These are phyloP conservation scores for Phymastichus coffea DNA, from an alignment of 1,140 invertebrate genomes.

Conservation along the genomic window DNA sequence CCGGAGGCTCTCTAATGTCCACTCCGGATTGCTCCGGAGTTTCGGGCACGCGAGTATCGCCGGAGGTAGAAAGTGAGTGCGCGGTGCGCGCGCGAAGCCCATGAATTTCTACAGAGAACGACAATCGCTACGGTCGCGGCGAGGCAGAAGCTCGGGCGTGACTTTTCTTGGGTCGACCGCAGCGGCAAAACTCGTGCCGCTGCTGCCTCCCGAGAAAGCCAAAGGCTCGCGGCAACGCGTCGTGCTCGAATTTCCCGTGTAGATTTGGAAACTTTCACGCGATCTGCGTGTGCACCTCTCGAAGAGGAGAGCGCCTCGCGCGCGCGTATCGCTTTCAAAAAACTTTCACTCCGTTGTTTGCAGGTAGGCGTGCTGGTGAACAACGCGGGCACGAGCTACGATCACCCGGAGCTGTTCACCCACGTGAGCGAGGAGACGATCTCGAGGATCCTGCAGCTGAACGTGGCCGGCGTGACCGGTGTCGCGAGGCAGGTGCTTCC, in stretches of 20 bases:
- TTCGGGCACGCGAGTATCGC: no score
- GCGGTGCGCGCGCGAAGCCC: no score
- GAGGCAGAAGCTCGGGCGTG: not conserved
- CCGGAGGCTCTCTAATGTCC: no score
- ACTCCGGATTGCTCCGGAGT: no score
- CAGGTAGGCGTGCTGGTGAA: slow-evolving; percentile 88
- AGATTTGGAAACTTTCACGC: no score
- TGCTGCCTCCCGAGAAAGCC: not conserved
- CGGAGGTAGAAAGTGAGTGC: no score
- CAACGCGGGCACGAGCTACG: slow-evolving; percentile 92
- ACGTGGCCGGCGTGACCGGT: slow-evolving; percentile 63
- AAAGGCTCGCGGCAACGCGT: no score
- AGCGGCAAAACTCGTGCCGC: not conserved
- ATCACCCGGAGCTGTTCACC: slow-evolving; percentile 82
- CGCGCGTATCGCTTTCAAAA: not conserved
- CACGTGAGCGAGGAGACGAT: slow-evolving; percentile 62
- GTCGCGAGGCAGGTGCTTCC: slow-evolving; percentile 79
- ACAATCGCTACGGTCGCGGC: not conserved
- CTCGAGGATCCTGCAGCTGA: slow-evolving; percentile 56
- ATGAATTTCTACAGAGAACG: no score
- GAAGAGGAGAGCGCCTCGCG: not conserved
- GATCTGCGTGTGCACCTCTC: no score
- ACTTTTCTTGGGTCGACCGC: not conserved
- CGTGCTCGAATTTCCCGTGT: no score
- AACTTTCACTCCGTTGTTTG: no score